Evolutionary conservation across 1,140 invertebrate genomes (phyloP), one percentile per base, ranked within the genome.

Genomic region (Apis florea): DNA sequence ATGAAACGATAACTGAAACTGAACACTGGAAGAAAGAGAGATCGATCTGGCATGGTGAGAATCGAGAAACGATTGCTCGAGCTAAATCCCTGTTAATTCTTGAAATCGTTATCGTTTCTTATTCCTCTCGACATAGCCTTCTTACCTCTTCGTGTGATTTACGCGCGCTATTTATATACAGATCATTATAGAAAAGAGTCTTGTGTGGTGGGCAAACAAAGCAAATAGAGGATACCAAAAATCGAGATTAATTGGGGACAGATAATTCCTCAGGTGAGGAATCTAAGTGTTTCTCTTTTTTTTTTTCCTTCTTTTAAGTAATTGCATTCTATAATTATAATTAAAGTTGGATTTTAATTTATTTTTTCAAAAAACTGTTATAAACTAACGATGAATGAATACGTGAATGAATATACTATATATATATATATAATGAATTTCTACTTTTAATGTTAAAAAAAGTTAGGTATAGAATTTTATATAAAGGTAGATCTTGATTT

Each of bases 1-100:
- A 49, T 31, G n/a, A 53, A 74, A 80, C 71, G 82, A 83, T 83
- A 83, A 73, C 31, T 74, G 82, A 83, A 83, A 83, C 77, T 73
- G 82, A 73, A 79, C 56, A 70, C 77, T 54, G 47, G 19, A 24
- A 53, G 26, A 61, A 61, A 67, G 40, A 53, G 74, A 72, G 82
- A 83, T 79, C 69, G 77, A 80, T 71, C 76, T 68, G 49, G 40
- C 19, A 61, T 47, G 54, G 47, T 26, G 12, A 63, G 54, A 21
- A 58, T 59, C 40, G 53, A 59, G 76, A 53, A 79, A 59, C 40
- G 49, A 61, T 47, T 40, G 51, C 47, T 40, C 5, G 17, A 59
- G 17, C 31, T 66, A 79, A 83, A 72, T 67, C 68, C 61, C 47
- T 67, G 61, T 67, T 72, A 59, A 70, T 72, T 71, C 76, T 79